These are phyloP conservation scores for Cepaea hortensis DNA, from an alignment of 2,888 invertebrate genomes.

Conservation along the genomic window DNA sequence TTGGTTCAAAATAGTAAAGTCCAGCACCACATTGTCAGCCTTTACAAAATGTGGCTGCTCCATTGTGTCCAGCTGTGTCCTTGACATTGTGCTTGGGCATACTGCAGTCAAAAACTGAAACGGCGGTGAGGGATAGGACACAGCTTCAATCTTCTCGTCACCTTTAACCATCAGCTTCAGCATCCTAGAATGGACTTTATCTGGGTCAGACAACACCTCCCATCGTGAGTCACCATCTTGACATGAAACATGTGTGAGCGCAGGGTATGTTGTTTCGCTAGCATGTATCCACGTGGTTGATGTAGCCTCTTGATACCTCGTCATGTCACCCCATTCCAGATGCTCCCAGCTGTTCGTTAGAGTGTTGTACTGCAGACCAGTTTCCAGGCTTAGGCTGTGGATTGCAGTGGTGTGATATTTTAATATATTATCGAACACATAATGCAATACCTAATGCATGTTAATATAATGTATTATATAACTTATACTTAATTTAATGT, in stretches of 20 bases:
- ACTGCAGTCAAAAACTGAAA: conserved; percentile 39
- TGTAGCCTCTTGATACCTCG: neutral
- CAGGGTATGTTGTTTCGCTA: conserved; percentile 30
- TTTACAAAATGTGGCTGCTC: neutral
- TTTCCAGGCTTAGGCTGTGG: conserved; percentile 7
- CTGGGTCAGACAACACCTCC: conserved; percentile 15
- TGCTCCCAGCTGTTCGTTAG: neutral
- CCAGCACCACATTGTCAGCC: neutral
- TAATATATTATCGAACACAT: too few species aligned
- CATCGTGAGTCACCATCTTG: conserved; percentile 39
- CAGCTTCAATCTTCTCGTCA: neutral
- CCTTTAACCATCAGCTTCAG: conserved; percentile 5
- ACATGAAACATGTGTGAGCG: conserved; percentile 24
- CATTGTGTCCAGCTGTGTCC: conserved; percentile 4
- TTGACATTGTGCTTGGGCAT: conserved; percentile 29
- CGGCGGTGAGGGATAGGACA: conserved; percentile 25
- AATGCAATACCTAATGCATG: too few species aligned
- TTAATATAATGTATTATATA: too few species aligned
- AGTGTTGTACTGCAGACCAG: conserved; percentile 32
- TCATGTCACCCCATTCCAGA: conserved; percentile 6
- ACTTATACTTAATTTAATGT: too few species aligned
- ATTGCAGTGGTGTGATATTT: too few species aligned
- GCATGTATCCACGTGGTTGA: neutral
- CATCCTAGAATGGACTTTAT: neutral
- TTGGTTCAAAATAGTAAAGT: neutral